phyloP scores from a whole-genome alignment of 2,113 vertebrate genomes.

The Urocolius indicus region DNA sequence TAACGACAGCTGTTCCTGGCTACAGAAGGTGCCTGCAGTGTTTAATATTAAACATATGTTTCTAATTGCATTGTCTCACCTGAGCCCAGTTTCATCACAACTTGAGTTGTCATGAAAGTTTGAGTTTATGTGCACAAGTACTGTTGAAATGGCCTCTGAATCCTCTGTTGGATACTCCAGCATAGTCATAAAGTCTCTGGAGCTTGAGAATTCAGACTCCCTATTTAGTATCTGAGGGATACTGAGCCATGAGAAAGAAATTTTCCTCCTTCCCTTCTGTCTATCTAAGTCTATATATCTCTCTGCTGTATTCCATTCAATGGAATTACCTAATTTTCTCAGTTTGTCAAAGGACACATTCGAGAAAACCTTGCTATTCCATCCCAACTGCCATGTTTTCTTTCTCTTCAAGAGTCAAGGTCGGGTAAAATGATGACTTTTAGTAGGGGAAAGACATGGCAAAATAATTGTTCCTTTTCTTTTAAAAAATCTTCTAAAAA shows the following conservation, averaged over 20 bases:
- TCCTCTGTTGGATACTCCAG: neutral
- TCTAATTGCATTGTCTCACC: conserved; percentile 1
- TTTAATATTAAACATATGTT: conserved; percentile 49
- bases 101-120: neutral
- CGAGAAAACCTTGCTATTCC: neutral
- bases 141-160: neutral
- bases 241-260: neutral
- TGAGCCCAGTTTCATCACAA: conserved; percentile 17
- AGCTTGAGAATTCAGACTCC: neutral
- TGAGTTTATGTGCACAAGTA: neutral
- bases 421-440: neutral
- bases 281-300: neutral
- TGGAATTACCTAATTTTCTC: neutral
- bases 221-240: neutral
- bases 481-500: neutral
- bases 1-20: conserved; percentile 7
- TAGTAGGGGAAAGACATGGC: neutral
- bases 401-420: neutral
- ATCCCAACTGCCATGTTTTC: neutral
- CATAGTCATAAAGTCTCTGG: neutral
- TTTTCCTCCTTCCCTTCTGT: conserved; percentile 11
- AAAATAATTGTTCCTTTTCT: neutral
- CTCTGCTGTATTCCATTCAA: neutral
- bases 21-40: neutral
- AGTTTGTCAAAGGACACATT: neutral